These are phyloP conservation scores for Antigone vipio DNA, from an alignment of 2,113 vertebrate genomes.

Conservation along the genomic window DNA sequence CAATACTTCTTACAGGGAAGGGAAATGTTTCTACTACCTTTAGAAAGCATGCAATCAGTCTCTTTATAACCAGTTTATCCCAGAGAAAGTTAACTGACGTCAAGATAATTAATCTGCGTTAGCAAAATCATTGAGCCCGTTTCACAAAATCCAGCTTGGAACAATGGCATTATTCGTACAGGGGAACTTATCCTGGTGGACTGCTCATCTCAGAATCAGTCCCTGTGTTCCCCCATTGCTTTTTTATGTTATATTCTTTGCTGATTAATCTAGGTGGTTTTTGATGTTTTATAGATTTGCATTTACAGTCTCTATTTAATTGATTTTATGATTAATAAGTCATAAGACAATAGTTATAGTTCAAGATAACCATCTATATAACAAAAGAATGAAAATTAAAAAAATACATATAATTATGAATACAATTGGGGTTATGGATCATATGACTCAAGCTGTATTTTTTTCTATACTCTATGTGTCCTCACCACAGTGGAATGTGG, in stretches of 20 bases:
- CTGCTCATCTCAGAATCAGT: neutral
- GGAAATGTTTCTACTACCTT: neutral
- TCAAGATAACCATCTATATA: neutral
- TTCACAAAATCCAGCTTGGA: neutral
- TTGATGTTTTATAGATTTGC: neutral
- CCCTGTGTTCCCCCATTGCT: neutral
- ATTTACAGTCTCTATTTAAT: neutral
- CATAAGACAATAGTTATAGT: neutral
- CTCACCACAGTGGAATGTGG: neutral
- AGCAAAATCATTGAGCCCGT: neutral
- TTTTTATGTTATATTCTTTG: neutral
- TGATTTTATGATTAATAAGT: neutral
- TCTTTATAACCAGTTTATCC: neutral
- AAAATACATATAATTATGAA: neutral
- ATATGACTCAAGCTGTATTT: neutral
- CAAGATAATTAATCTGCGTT: neutral
- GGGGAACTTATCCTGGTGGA: neutral
- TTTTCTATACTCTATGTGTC: neutral
- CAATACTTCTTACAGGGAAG: neutral
- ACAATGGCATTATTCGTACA: neutral
- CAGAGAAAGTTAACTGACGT: neutral
- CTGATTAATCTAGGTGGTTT: neutral
- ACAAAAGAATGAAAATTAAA: neutral
- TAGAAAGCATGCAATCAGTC: neutral
- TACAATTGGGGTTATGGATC: fast-evolving